Percentiles rank a stretch among this genome's conserved stretches.
Evolutionary conservation across 1,140 invertebrate species (phyloP).

Genomic region (Paralvinella palmiformis): DNA sequence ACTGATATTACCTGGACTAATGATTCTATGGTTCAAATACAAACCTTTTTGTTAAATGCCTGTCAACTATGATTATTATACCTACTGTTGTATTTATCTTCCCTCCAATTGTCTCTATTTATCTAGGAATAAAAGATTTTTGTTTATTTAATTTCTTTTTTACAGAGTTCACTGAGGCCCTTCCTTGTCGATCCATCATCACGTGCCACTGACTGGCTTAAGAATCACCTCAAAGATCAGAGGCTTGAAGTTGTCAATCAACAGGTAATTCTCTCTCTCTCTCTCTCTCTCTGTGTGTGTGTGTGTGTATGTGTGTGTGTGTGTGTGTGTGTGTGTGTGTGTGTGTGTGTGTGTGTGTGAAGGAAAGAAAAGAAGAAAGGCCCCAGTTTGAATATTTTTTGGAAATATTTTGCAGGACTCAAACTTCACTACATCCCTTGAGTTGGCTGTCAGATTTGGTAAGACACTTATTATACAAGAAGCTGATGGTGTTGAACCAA

Average conservation of each 20-base stretch:
- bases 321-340: background rate
- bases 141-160: too few species aligned
- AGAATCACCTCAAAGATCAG: constrained; percentile 60
- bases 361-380: background rate
- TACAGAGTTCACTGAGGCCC: constrained; percentile 58
- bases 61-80: too few species aligned
- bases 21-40: too few species aligned
- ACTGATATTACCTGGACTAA: too few species aligned
- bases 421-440: constrained; percentile 75
- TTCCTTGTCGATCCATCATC: constrained; percentile 85
- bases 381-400: too few species aligned
- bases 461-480: constrained; percentile 87
- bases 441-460: constrained; percentile 85
- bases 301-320: background rate
- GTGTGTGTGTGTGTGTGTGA: background rate
- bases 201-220: constrained; percentile 76
- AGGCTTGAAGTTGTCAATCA: constrained; percentile 71
- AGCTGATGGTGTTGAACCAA: constrained; percentile 60
- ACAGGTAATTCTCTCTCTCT: constrained; percentile 46
- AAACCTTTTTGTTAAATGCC: too few species aligned
- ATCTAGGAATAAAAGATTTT: background rate
- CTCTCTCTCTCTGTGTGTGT: background rate
- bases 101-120: too few species aligned
- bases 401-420: constrained; percentile 53
- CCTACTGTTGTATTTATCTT: too few species aligned